Evolutionary conservation across 2,797 vertebrate genomes (phyloP).

Genomic region (Poeciliopsis gracilis): DNA sequence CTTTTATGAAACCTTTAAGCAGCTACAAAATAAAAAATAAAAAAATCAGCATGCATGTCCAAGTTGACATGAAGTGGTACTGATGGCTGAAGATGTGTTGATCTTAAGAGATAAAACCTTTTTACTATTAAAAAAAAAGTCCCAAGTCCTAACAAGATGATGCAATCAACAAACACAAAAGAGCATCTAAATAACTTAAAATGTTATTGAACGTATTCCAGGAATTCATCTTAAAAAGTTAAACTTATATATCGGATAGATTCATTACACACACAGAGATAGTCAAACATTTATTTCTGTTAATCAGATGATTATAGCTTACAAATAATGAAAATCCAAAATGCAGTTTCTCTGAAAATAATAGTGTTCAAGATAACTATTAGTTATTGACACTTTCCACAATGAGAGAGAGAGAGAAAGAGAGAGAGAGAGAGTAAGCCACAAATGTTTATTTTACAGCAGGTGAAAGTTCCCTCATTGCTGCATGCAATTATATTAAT

Average conservation of each 20-base stretch:
- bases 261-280: neutral
- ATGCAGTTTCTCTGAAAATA: neutral
- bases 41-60: constrained; percentile 21
- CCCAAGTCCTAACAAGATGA: constrained; percentile 10
- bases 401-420: neutral
- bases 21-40: constrained; percentile 24
- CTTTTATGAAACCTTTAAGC: constrained; percentile 3
- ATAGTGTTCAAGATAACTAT: neutral
- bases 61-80: constrained; percentile 27
- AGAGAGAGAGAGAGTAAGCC: neutral
- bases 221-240: neutral
- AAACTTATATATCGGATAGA: neutral
- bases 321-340: neutral
- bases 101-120: constrained; percentile 1
- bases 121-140: constrained; percentile 24
- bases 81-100: constrained; percentile 16
- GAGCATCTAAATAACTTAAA: neutral
- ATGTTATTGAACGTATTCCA: neutral
- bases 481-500: neutral
- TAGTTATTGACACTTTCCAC: neutral
- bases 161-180: neutral
- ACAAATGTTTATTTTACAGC: neutral
- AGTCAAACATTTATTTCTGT: neutral
- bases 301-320: neutral
- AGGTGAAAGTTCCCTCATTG: neutral